Evolutionary conservation across 2,888 invertebrate genomes (phyloP), one percentile per base, ranked within the genome.

Genomic region (Lobophora halterata): DNA sequence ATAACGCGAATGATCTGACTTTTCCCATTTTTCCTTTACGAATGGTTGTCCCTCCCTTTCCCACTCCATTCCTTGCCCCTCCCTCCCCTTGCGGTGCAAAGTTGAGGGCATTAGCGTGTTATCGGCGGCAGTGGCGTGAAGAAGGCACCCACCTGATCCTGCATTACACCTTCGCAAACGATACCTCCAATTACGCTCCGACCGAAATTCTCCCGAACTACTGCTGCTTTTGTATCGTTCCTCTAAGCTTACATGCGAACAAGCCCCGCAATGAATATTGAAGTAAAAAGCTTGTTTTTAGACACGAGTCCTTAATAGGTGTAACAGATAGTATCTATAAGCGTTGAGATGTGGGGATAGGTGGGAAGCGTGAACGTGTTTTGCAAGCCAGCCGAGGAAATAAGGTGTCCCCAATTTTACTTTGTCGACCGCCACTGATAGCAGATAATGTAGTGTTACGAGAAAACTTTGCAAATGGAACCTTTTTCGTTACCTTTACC

Each of bases 91-190:
- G 79, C 77, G 85, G 87, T 86, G 87, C 83, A 86, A 87, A 86
- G 86, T 87, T 87, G 87, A 86, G 82, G 83, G 83, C 85, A 87
- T 87, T 86, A 87, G 79, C 86, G 85, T 87, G 86, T 86, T 86
- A 87, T 87, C 87, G 83, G 82, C 62, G 75, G 72, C 71, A 71
- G 76, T 69, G 75, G 79, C 68, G 85, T 78, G 82, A 86, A 86
- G 86, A 86, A 79, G 79, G 77, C 79, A 63, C 81, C 82, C 81
- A 86, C 86, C 85, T 86, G 86, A 77, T 67, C 74, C 55, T 50
- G 53, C 58, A 79, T 69, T 69, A 73, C 55, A 55, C 46, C 44
- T 50, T 51, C 38, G 31, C 35, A 46, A 52, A 56, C 67, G 61
- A 68, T 58, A 55, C 46, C 54, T 52, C 42, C 52, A 54, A 58